Base-by-base conservation (phyloP, 2,113 vertebrate genomes). In the Pachyramphus minor region DNA sequence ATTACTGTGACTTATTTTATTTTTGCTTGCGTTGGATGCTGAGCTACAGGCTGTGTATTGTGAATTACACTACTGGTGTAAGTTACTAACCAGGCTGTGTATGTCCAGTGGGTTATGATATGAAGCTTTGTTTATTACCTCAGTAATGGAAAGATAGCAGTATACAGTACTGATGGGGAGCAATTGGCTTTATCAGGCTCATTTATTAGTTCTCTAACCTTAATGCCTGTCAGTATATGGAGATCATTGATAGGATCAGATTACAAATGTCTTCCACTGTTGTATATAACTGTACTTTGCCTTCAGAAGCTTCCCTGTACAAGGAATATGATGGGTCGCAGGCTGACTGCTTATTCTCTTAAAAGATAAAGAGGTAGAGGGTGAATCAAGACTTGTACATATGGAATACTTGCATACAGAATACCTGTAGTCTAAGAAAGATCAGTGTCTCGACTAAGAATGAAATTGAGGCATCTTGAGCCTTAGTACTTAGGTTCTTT, bases 381-480 rank as follows among this genome's bases (percentile, higher is more conserved):
- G 11, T 69, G 62, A 18, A 21, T 68, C 14, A 89, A 64, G 63
- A 68, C 27, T 45, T 71, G 19, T 78, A 35, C 6, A 0, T 37
- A 0, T 28, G 44, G 58, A 74, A 71, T 69, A 11, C 21, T 89
- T 1, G 0, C 4, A 2, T 66, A 20, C 8, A 45, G 75, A 79
- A 79, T 88, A 53, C 14, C 37, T 59, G 4, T 58, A 47, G 42
- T 28, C 24, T 35, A 71, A 25, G 59, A n/a, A 82, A 56, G 56
- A 60, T 41, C 4, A 23, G 62, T 72, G 42, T 53, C 25, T 76
- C 0, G 0, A 14, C 20, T 14, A 5, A 77, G 63, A 71, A 39
- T 41, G 62, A 33, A 56, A 45, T 23, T 28, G 42, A 59, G 52
- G 37, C 9, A 41, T 53, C 35, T n/a, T 4, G 8, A 90, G 33